These are phyloP conservation scores for Martes flavigula DNA, from an alignment of 2,797 vertebrate species.

Conservation along the genomic window DNA sequence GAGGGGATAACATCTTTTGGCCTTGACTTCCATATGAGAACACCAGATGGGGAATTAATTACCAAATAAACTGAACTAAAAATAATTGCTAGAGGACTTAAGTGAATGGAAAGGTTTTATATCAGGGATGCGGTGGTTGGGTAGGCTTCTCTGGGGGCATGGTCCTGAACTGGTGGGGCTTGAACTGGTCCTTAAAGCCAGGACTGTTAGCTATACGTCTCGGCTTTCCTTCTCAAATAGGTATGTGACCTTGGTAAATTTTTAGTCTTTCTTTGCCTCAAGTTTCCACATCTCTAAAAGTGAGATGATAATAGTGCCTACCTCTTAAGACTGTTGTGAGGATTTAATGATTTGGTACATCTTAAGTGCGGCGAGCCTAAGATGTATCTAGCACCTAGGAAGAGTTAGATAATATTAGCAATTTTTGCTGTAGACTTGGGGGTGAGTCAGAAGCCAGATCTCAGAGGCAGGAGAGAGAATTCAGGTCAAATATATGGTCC, in stretches of 20 bases:
- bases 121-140: background rate
- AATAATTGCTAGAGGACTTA: background rate
- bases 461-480: conserved; percentile 3
- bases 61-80: background rate
- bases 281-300: conserved; percentile 41
- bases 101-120: background rate
- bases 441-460: background rate
- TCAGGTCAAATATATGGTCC: background rate
- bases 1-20: background rate
- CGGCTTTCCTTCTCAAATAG: background rate
- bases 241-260: background rate
- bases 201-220: background rate
- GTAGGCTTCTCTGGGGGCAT: background rate
- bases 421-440: background rate
- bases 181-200: background rate
- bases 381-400: background rate
- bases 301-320: background rate
- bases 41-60: background rate
- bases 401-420: background rate
- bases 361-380: background rate
- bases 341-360: background rate
- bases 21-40: background rate
- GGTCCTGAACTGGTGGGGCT: background rate
- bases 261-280: background rate
- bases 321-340: background rate